phyloP scores from a whole-genome alignment of 2,113 vertebrate species.

The Trichomycterus rosablanca region DNA sequence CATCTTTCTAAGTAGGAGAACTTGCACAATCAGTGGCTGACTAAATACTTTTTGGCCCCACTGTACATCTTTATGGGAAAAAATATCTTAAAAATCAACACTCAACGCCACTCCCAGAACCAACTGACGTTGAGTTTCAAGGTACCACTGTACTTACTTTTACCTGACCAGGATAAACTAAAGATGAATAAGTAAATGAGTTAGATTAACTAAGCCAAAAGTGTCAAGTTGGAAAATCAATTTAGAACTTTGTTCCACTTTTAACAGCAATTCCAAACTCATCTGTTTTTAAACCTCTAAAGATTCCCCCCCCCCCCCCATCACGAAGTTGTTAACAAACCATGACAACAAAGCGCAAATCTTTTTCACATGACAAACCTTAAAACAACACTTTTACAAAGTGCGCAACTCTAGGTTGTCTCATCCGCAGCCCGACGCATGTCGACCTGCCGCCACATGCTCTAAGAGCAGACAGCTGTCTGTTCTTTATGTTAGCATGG shows the following conservation, averaged over 20 bases:
- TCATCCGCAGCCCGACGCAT: background rate
- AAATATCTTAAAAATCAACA: too few species aligned
- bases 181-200: too few species aligned
- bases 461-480: conserved; percentile 52
- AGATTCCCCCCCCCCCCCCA: background rate
- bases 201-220: too few species aligned
- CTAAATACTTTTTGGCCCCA: too few species aligned
- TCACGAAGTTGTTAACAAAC: conserved; percentile 6
- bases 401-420: conserved; percentile 18
- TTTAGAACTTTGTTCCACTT: background rate
- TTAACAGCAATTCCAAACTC: background rate
- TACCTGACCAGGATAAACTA: too few species aligned
- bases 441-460: conserved; percentile 5
- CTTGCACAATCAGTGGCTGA: too few species aligned
- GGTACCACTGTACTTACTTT: too few species aligned
- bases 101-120: too few species aligned
- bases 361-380: conserved; percentile 13
- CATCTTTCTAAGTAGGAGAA: too few species aligned
- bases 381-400: conserved; percentile 22
- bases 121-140: too few species aligned
- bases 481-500: conserved; percentile 43
- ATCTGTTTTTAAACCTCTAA: too few species aligned
- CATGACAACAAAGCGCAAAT: background rate
- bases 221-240: background rate
- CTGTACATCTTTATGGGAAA: too few species aligned